Conservation (phyloP, 2,113 vertebrate genomes). For the Myxocyprinus asiaticus region DNA sequence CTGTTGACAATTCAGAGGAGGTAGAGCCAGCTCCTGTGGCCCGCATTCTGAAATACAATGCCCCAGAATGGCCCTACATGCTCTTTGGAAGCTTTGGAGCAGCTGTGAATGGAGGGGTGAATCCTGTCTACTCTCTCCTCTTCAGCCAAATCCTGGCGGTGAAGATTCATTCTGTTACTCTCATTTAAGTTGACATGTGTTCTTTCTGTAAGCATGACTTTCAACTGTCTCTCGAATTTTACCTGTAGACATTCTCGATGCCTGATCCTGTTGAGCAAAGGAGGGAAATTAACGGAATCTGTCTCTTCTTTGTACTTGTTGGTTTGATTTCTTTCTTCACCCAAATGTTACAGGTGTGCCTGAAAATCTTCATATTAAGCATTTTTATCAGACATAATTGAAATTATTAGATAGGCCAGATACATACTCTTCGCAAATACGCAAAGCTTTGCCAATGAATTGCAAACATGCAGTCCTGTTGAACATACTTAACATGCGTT, state of each 20-base stretch:
- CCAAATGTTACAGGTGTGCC: constrained; percentile 90
- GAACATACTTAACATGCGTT: too few relatives aligned
- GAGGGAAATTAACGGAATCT: constrained; percentile 83
- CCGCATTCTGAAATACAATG: constrained; percentile 91
- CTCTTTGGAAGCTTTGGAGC: constrained; percentile 87
- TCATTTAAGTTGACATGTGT: neutral
- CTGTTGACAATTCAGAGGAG: constrained; percentile 60
- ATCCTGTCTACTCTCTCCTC: constrained; percentile 87
- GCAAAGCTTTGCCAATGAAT: too few relatives aligned
- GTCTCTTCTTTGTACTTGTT: constrained; percentile 86
- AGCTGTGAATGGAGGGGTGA: constrained; percentile 88
- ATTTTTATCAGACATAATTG: too few relatives aligned
- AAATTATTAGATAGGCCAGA: too few relatives aligned
- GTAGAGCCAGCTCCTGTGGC: constrained; percentile 82
- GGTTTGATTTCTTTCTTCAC: constrained; percentile 88
- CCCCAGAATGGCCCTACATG: constrained; percentile 95
- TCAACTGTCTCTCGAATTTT: neutral
- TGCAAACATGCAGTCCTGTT: too few relatives aligned
- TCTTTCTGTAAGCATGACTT: neutral
- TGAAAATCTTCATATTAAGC: too few relatives aligned
- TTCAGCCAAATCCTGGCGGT: constrained; percentile 97
- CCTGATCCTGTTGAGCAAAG: constrained; percentile 77
- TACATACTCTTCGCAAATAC: too few relatives aligned
- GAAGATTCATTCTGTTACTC: constrained; percentile 53
- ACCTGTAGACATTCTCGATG: constrained; percentile 86